These are phyloP conservation scores for Tadarida brasiliensis DNA, from an alignment of 2,797 vertebrate species.

Conservation along the genomic window DNA sequence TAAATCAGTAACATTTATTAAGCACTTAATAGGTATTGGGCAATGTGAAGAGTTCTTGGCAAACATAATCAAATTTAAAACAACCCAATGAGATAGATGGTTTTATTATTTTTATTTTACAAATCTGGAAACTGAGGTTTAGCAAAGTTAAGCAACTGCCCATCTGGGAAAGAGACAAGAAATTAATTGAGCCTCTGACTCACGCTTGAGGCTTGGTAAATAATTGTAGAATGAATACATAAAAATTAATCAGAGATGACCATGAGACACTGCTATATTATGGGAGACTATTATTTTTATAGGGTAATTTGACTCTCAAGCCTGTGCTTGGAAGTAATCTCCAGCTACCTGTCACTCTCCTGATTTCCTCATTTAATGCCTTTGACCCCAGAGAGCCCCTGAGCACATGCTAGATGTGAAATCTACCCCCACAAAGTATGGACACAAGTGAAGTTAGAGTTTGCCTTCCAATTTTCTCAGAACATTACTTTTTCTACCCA, in stretches of 20 bases:
- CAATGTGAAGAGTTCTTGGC: background rate
- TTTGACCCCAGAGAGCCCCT: background rate
- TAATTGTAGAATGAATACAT: background rate
- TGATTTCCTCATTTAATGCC: background rate
- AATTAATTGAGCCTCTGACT: background rate
- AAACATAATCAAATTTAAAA: conserved; percentile 24
- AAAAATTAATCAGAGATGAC: background rate
- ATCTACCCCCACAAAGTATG: background rate
- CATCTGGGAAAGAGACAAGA: background rate
- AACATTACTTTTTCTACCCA: conserved; percentile 28
- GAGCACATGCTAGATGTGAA: background rate
- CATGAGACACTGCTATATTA: background rate
- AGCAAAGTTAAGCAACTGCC: background rate
- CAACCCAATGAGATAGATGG: background rate
- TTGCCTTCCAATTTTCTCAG: conserved; percentile 47
- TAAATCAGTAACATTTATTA: background rate
- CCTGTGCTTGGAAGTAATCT: background rate
- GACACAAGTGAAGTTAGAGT: background rate
- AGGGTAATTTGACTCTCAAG: background rate
- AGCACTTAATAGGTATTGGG: background rate
- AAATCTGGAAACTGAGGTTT: background rate
- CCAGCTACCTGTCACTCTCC: background rate
- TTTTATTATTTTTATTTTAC: conserved; percentile 43
- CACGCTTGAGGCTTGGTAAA: background rate
- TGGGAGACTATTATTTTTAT: background rate